Evolutionary conservation across 2,797 vertebrate species (phyloP).

Genomic region (Melanotaenia boesemani): DNA sequence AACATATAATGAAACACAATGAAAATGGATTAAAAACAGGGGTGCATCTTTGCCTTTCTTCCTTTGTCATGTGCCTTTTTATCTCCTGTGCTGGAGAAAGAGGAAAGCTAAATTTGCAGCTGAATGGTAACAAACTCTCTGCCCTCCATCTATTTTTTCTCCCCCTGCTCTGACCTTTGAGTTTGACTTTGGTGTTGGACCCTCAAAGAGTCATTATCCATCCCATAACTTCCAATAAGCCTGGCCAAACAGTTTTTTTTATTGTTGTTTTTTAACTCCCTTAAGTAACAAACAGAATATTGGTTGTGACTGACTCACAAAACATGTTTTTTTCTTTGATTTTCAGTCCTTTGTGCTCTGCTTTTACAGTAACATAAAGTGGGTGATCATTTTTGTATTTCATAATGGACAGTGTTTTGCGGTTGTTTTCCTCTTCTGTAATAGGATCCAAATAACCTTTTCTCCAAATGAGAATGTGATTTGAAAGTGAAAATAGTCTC

Average conservation of each 20-base stretch:
- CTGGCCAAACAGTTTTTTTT: slow-evolving; percentile 47
- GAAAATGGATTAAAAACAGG: slow-evolving; percentile 59
- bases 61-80: slow-evolving; percentile 41
- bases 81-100: slow-evolving; percentile 42
- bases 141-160: slow-evolving; percentile 60
- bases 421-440: slow-evolving; percentile 43
- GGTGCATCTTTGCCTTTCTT: slow-evolving; percentile 52
- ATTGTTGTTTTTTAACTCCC: slow-evolving; percentile 51
- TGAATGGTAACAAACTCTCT: slow-evolving; percentile 60
- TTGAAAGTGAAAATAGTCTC: slow-evolving; percentile 66
- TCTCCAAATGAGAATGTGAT: slow-evolving; percentile 67
- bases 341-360: slow-evolving; percentile 20
- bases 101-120: slow-evolving; percentile 50
- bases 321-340: slow-evolving; percentile 16
- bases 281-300: slow-evolving; percentile 32
- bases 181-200: slow-evolving; percentile 52
- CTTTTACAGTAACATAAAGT: slow-evolving; percentile 41
- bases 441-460: slow-evolving; percentile 69
- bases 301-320: slow-evolving; percentile 22
- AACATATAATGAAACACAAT: slow-evolving; percentile 54
- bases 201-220: slow-evolving; percentile 34
- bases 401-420: slow-evolving; percentile 45
- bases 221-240: slow-evolving; percentile 51
- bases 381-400: slow-evolving; percentile 58
- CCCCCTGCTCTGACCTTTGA: slow-evolving; percentile 60